Evolutionary conservation across 2,888 invertebrate species (phyloP).

Genomic region (Volucella zonaria): DNA sequence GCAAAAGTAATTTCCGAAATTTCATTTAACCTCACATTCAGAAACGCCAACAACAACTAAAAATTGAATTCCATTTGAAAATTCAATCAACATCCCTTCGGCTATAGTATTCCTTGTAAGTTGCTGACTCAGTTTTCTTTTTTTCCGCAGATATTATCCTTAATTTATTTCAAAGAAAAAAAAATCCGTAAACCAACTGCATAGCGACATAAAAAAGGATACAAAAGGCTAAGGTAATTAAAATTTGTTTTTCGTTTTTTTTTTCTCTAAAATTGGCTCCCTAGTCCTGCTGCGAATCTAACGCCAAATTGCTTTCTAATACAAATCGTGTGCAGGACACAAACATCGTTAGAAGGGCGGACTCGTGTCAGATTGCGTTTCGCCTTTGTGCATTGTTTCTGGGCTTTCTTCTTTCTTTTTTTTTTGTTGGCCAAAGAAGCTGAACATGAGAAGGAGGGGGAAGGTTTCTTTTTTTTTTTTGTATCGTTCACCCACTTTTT

Average conservation of each 20-base stretch:
- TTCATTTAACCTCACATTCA: conserved; percentile 68
- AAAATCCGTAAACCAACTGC: conserved; percentile 8
- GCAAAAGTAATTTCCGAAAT: conserved; percentile 73
- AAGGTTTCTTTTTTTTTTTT: conserved; percentile 22
- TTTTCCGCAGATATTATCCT: conserved; percentile 68
- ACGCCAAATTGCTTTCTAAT: conserved; percentile 69
- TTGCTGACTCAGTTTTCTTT: conserved; percentile 69
- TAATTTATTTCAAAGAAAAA: conserved; percentile 48
- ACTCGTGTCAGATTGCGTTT: conserved; percentile 59
- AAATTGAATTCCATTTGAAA: conserved; percentile 69
- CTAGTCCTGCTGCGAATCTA: conserved; percentile 54
- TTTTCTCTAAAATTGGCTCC: conserved; percentile 25
- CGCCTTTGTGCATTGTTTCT: conserved; percentile 29
- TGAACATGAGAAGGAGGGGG: background rate
- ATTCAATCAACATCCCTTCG: conserved; percentile 70
- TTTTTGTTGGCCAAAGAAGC: conserved; percentile 17
- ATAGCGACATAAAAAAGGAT: conserved; percentile 56
- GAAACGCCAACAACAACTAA: conserved; percentile 23
- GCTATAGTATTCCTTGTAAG: conserved; percentile 10
- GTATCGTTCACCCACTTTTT: conserved; percentile 8
- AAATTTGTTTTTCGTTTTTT: conserved; percentile 28
- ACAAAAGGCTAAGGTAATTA: conserved; percentile 69
- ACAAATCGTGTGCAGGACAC: conserved; percentile 69
- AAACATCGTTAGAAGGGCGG: conserved; percentile 46
- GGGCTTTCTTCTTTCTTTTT: conserved; percentile 25